These are phyloP conservation scores for Struthio camelus DNA, from an alignment of 2,113 vertebrate species.

Conservation along the genomic window DNA sequence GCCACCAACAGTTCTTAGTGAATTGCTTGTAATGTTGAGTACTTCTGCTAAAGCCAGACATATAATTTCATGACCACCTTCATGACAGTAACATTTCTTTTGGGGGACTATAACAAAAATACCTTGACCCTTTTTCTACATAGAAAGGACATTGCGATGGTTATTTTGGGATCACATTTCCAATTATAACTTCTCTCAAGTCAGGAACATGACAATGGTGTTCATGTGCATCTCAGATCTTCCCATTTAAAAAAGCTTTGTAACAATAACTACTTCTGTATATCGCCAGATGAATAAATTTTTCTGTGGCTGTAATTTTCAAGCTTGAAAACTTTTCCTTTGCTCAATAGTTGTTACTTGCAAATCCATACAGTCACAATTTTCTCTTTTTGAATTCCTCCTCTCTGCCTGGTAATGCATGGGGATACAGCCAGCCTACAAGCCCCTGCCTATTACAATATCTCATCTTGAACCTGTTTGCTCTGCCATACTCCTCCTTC, in stretches of 20 bases:
- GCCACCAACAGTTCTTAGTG: background rate
- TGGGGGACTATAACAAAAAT: background rate
- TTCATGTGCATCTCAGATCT: background rate
- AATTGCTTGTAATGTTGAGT: background rate
- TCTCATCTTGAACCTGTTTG: background rate
- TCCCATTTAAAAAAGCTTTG: background rate
- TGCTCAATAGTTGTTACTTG: background rate
- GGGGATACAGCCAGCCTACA: background rate
- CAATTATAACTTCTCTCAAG: background rate
- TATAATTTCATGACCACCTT: background rate
- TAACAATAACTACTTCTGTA: background rate
- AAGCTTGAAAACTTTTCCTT: background rate
- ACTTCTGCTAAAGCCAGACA: background rate
- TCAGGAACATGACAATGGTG: background rate
- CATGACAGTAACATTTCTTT: background rate
- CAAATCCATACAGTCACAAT: background rate
- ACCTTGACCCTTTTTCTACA: background rate
- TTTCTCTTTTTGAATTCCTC: background rate
- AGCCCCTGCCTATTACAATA: background rate
- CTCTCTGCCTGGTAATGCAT: rapidly evolving
- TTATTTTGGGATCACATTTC: background rate
- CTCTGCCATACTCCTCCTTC: background rate
- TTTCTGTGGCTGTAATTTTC: background rate
- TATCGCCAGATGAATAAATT: rapidly evolving
- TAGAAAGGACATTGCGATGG: background rate